A percentile compares a stretch with the other conserved stretches of the same genome.
Conservation (phyloP, 2,113 vertebrate genomes). For the Anolis carolinensis region DNA sequence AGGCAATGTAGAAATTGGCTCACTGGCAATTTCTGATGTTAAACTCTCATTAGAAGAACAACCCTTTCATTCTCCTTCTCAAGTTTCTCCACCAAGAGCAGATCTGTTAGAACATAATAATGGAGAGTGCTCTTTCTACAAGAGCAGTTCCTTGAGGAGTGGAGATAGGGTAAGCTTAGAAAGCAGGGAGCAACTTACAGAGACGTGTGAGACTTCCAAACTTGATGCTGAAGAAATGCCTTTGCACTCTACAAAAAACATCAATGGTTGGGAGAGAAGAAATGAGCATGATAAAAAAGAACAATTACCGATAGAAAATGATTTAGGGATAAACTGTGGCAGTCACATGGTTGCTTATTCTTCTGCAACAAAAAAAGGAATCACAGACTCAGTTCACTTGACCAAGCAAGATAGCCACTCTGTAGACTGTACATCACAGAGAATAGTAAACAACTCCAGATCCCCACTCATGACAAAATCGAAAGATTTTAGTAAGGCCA, state of each 20-base stretch:
- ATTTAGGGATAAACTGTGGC: background rate
- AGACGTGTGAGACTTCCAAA: conserved; percentile 25
- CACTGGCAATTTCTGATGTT: conserved; percentile 31
- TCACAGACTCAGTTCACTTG: conserved; percentile 18
- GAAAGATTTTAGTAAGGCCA: conserved; percentile 74
- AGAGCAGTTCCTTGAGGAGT: conserved; percentile 53
- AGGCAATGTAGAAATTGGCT: conserved; percentile 30
- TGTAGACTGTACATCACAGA: conserved; percentile 42
- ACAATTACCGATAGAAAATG: conserved; percentile 34
- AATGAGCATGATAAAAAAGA: conserved; percentile 31
- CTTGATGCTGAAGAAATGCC: background rate
- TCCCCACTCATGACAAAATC: conserved; percentile 64
- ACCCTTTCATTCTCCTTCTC: conserved; percentile 41
- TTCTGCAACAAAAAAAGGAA: conserved; percentile 51
- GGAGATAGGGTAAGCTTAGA: conserved; percentile 25
- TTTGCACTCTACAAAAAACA: conserved; percentile 37
- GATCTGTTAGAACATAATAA: conserved; percentile 43
- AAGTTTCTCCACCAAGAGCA: conserved; percentile 17
- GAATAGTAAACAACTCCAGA: conserved; percentile 59
- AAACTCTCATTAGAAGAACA: conserved; percentile 43
- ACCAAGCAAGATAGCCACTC: conserved; percentile 53
- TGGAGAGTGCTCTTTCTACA: conserved; percentile 50
- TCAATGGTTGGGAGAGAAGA: conserved; percentile 44
- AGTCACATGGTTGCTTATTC: conserved; percentile 11
- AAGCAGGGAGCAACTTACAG: background rate